Base-by-base conservation (phyloP, 2,797 vertebrate species). In the Poecilia wingei region DNA sequence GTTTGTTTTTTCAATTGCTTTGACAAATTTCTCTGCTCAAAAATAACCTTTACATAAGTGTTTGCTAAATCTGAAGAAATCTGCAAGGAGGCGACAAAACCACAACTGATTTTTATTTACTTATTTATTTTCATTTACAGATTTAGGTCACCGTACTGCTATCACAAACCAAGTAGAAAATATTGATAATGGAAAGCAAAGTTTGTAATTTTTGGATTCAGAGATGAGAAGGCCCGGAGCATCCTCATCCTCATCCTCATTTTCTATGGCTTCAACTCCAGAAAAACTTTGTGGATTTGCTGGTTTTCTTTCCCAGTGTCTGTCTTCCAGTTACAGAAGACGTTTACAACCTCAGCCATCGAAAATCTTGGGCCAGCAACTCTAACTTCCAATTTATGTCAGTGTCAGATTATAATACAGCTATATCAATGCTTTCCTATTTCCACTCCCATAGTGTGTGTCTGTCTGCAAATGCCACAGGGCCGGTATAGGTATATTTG, bases 321-420 rank as follows among this genome's bases (percentile, higher is more conserved):
- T 76, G 75, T 82, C 79, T 86, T 89, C 87, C 88, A 84, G 79
- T 84, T 82, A 89, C 74, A 82, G 79, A 72, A 87, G 84, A 85
- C 73, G 3, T 76, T 78, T 81, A 69, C 61, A 73, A 79, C n/a
- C 77, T 75, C 68, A 70, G 49, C 85, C 71, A 82, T 84, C 78
- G 81, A 89, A 57, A 91, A 91, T 84, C 89, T 89, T 76, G 16
- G 82, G 85, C 90, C 85, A 77, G 55, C 0, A 64, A 86, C 82
- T 89, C 89, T 87, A 87, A 91, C 81, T 84, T 91, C 88, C 88
- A 85, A 86, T 22, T 66, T 84, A 83, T 82, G 81, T 87, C 80
- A 31, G 89, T 86, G 90, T 93, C 89, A 83, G 81, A 82, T 91
- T 69, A 68, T 91, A 92, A 88, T 86, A 88, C 74, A 61, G 80